Percentiles rank a stretch among this genome's conserved stretches.
Conservation (phyloP, 2,113 vertebrate genomes). For the Nothocercus julius region DNA sequence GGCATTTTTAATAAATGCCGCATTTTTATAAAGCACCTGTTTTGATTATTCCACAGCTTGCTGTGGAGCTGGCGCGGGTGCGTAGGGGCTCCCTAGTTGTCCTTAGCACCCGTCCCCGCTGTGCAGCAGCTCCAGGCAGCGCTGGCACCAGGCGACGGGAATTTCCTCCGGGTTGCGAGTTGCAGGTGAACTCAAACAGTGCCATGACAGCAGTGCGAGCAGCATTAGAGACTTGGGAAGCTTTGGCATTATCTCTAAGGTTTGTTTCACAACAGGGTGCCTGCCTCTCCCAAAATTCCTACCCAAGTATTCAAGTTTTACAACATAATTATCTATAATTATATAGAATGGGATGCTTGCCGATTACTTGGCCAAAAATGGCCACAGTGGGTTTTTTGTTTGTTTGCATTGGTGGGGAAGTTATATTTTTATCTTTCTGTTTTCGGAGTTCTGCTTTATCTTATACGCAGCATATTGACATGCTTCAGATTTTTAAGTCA, state of each 20-base stretch:
- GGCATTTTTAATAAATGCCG: neutral
- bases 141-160: neutral
- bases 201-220: neutral
- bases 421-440: neutral
- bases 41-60: neutral
- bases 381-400: neutral
- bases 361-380: conserved; percentile 20
- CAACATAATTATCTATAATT: conserved; percentile 51
- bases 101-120: neutral
- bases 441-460: neutral
- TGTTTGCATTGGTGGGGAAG: neutral
- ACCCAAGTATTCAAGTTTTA: conserved; percentile 43
- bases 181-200: neutral
- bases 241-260: conserved; percentile 23
- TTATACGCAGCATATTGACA: neutral
- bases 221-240: conserved; percentile 31
- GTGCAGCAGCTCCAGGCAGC: too few species aligned
- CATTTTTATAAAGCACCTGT: neutral
- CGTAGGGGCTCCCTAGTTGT: neutral
- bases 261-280: conserved; percentile 47
- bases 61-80: neutral
- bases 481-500: neutral
- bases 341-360: conserved; percentile 32
- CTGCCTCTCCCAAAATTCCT: conserved; percentile 65
- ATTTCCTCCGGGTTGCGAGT: neutral